These are phyloP conservation scores for Galeopterus variegatus DNA, from an alignment of 2,113 vertebrate species.

Conservation along the genomic window DNA sequence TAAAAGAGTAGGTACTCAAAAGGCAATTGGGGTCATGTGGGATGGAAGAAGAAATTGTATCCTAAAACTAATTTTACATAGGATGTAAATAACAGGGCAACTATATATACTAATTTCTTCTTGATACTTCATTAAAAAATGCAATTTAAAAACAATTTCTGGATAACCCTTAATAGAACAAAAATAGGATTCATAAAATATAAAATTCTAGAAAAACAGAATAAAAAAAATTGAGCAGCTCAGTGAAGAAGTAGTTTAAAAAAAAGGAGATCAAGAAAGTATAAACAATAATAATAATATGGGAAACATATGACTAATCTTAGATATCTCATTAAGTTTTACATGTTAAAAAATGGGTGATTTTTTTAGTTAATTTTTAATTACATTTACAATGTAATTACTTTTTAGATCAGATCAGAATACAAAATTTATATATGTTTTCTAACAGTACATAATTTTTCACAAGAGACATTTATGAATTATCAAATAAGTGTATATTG, in stretches of 20 bases:
- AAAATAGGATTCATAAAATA: not conserved
- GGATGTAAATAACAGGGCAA: not conserved
- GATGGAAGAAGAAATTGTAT: not conserved
- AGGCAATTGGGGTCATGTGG: not conserved
- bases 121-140: not conserved
- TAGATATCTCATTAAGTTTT: not conserved
- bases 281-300: not conserved
- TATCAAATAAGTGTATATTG: not conserved
- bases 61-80: not conserved
- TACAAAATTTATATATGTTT: not conserved
- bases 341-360: not conserved
- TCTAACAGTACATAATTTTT: not conserved
- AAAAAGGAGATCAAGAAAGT: not conserved
- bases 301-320: not conserved
- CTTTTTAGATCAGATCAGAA: not conserved
- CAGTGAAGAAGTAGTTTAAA: not conserved
- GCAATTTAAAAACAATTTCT: not conserved
- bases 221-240: not conserved
- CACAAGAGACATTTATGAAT: not conserved
- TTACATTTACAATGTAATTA: not conserved
- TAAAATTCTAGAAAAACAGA: not conserved
- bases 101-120: not conserved
- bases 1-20: not conserved
- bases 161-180: not conserved
- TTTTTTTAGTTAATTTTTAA: too few relatives aligned